These are phyloP conservation scores for Lasioglossum lativentre DNA, from an alignment of 2,888 invertebrate species.

Conservation along the genomic window DNA sequence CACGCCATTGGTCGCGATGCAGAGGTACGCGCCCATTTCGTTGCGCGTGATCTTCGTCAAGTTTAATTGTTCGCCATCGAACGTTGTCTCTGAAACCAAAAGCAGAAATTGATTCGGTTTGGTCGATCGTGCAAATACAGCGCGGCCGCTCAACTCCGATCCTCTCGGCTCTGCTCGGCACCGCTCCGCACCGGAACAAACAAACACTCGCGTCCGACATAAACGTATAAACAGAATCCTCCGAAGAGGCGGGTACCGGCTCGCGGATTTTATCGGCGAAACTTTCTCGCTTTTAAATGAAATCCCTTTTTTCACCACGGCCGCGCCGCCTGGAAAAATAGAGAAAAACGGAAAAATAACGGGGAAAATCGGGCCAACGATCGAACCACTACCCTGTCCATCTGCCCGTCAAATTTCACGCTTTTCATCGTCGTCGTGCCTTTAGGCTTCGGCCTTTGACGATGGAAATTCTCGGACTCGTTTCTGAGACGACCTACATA, in stretches of 20 bases:
- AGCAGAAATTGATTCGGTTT: slow-evolving; percentile 70
- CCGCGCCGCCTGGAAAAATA: background rate
- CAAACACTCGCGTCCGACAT: slow-evolving; percentile 53
- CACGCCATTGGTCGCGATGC: slow-evolving; percentile 94
- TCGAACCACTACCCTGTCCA: background rate
- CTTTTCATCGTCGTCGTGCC: background rate
- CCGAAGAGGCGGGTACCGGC: slow-evolving; percentile 28
- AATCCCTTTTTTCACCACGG: slow-evolving; percentile 23
- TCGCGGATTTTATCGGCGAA: slow-evolving; percentile 38
- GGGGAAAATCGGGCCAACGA: background rate
- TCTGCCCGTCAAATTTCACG: background rate
- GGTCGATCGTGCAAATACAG: slow-evolving; percentile 54
- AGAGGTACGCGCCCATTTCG: slow-evolving; percentile 94
- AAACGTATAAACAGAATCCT: slow-evolving; percentile 58
- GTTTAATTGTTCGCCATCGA: slow-evolving; percentile 94
- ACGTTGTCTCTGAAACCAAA: slow-evolving; percentile 90
- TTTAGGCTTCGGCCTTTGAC: background rate
- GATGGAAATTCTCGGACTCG: background rate
- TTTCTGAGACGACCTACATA: background rate
- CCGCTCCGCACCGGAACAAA: slow-evolving; percentile 38
- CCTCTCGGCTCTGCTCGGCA: background rate
- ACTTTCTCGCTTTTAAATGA: slow-evolving; percentile 49
- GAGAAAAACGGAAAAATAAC: background rate
- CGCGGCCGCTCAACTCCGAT: background rate
- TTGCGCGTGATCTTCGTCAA: slow-evolving; percentile 94